Conservation (phyloP, 2,113 vertebrate species). For the Chloropsis cyanopogon region DNA sequence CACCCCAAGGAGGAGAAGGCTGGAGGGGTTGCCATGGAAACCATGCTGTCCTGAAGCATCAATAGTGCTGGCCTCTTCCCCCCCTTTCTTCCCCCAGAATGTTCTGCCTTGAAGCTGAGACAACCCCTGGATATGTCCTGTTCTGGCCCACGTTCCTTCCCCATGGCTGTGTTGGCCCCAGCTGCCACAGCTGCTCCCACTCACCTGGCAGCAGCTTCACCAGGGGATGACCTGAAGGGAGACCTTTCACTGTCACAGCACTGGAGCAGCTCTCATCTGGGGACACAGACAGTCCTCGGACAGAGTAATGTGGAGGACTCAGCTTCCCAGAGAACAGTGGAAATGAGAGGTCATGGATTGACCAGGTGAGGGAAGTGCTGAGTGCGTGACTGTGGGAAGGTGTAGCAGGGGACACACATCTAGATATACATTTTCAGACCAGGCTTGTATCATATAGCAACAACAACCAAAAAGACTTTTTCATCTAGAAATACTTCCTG, state of each 20-base stretch:
- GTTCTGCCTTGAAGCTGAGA: background rate
- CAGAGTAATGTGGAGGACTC: background rate
- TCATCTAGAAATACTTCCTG: background rate
- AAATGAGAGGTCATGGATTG: background rate
- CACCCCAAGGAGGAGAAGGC: background rate
- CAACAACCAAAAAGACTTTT: background rate
- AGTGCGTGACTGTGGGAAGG: background rate
- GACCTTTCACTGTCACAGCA: rapidly evolving
- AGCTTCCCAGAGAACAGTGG: background rate
- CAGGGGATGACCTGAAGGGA: background rate
- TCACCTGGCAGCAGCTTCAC: background rate
- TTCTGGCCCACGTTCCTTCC: background rate
- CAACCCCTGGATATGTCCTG: rapidly evolving
- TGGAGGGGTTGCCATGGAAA: conserved; percentile 25
- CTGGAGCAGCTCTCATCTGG: background rate
- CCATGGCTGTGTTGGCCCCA: rapidly evolving
- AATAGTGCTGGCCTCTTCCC: background rate
- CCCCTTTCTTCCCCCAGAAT: background rate
- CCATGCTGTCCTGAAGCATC: background rate
- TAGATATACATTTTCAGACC: background rate
- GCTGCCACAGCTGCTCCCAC: background rate
- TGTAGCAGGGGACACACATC: background rate
- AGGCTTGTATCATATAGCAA: background rate
- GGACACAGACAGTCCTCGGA: background rate
- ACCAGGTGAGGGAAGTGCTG: background rate